A percentile compares a stretch with the other conserved stretches of the same genome.
These are phyloP conservation scores for Steinernema feltiae DNA, from an alignment of 1,140 invertebrate species.

Conservation along the genomic window DNA sequence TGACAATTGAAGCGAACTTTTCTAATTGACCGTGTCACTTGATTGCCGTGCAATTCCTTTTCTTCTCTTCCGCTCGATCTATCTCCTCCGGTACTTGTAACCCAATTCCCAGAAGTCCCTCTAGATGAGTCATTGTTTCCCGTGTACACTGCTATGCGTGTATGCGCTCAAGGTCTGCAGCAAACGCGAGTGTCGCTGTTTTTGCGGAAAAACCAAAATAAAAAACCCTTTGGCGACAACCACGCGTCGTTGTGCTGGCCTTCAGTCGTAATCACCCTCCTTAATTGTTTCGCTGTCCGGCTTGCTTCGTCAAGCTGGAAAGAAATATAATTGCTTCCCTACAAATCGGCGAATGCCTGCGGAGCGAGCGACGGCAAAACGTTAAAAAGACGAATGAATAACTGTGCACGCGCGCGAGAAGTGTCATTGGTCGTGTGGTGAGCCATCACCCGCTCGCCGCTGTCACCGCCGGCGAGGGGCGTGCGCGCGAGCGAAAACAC, in stretches of 20 bases:
- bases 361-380: no score
- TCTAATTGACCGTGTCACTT: slow-evolving; percentile 9
- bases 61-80: neutral
- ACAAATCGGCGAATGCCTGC: neutral
- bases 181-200: no score
- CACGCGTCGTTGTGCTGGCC: no score
- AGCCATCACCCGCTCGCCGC: neutral
- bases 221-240: no score
- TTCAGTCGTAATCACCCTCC: no score
- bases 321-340: neutral
- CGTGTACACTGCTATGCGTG: no score
- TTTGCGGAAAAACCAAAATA: neutral
- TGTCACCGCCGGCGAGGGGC: slow-evolving; percentile 11
- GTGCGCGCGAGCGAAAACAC: slow-evolving; percentile 1
- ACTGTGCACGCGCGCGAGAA: slow-evolving; percentile 1
- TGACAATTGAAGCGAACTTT: neutral
- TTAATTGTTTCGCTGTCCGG: no score
- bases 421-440: no score
- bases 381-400: neutral
- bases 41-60: neutral
- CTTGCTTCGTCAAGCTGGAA: neutral
- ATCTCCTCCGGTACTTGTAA: neutral
- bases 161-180: neutral
- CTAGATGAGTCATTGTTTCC: neutral
- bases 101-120: neutral